phyloP scores from a whole-genome alignment of 2,888 invertebrate species.

The Leptopilina drosophilae region DNA sequence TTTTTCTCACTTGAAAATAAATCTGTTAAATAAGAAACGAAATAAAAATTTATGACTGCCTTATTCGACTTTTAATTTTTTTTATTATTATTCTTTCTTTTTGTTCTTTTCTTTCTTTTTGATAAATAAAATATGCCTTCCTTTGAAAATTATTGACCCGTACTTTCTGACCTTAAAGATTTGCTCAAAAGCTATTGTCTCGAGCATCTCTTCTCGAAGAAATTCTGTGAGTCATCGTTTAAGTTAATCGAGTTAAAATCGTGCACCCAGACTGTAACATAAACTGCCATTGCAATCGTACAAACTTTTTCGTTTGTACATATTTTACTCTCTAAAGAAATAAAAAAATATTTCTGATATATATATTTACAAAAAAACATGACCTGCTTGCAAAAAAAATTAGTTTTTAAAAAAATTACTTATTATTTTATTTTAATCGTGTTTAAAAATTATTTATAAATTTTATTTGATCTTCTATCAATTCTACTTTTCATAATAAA shows the following conservation, averaged over 20 bases:
- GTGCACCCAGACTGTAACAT: slow-evolving; percentile 11
- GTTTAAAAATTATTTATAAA: no score
- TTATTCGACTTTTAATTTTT: no score
- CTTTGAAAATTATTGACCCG: slow-evolving; percentile 48
- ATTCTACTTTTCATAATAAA: no score
- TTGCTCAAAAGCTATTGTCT: slow-evolving; percentile 42
- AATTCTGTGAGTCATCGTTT: slow-evolving; percentile 46
- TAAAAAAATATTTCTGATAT: not conserved
- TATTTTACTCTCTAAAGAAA: slow-evolving; percentile 38
- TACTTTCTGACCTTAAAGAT: slow-evolving; percentile 45
- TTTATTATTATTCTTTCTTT: not conserved
- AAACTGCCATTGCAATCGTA: slow-evolving; percentile 43
- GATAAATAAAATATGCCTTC: slow-evolving; percentile 25
- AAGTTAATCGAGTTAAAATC: slow-evolving; percentile 21
- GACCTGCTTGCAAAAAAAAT: no score
- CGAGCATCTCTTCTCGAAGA: slow-evolving; percentile 41
- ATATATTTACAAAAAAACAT: no score
- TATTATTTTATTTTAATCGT: no score
- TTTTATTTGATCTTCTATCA: no score
- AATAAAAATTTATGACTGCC: no score
- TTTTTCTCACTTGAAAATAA: no score
- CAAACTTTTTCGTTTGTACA: slow-evolving; percentile 47
- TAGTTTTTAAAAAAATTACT: no score
- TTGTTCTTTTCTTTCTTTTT: not conserved
- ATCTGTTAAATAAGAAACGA: no score